Evolutionary conservation across 2,888 invertebrate species (phyloP).

Genomic region (Galeopsomyia nigrocyanea): DNA sequence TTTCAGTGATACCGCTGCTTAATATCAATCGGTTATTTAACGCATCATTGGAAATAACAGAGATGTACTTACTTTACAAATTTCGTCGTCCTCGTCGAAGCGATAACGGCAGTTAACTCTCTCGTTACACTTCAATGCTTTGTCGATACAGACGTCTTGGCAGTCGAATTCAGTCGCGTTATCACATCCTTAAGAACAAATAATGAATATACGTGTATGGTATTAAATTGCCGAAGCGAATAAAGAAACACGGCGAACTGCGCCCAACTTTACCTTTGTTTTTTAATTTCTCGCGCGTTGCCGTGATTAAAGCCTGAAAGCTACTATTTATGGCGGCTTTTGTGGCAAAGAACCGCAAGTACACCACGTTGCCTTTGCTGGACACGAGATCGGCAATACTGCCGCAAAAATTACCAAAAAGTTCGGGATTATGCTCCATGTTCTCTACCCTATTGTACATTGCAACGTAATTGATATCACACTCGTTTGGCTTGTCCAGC

Average conservation of each 20-base stretch:
- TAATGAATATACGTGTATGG: not conserved
- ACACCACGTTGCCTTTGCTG: slow-evolving; percentile 78
- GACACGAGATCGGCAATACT: slow-evolving; percentile 85
- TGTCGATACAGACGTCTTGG: slow-evolving; percentile 87
- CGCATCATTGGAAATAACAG: not conserved
- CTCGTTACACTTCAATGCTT: slow-evolving; percentile 78
- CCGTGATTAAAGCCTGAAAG: slow-evolving; percentile 82
- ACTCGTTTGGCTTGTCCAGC: slow-evolving; percentile 82
- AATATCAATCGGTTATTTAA: not conserved
- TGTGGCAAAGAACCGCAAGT: slow-evolving; percentile 81
- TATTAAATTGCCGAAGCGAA: not conserved
- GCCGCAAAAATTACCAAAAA: slow-evolving; percentile 84
- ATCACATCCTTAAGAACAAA: slow-evolving; percentile 4
- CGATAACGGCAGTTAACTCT: slow-evolving; percentile 85
- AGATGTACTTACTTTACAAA: slow-evolving; percentile 68
- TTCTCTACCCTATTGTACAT: slow-evolving; percentile 71
- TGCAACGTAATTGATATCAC: slow-evolving; percentile 82
- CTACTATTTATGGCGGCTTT: slow-evolving; percentile 74
- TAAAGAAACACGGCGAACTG: not conserved
- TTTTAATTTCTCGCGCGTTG: slow-evolving; percentile 76
- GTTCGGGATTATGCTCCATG: slow-evolving; percentile 72
- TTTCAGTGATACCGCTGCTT: not conserved
- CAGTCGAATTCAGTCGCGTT: slow-evolving; percentile 81
- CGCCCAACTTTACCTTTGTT: slow-evolving; percentile 69
- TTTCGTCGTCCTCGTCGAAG: slow-evolving; percentile 80